Evolutionary conservation across 2,797 vertebrate species (phyloP).

Genomic region (Sebastes hubbsi): DNA sequence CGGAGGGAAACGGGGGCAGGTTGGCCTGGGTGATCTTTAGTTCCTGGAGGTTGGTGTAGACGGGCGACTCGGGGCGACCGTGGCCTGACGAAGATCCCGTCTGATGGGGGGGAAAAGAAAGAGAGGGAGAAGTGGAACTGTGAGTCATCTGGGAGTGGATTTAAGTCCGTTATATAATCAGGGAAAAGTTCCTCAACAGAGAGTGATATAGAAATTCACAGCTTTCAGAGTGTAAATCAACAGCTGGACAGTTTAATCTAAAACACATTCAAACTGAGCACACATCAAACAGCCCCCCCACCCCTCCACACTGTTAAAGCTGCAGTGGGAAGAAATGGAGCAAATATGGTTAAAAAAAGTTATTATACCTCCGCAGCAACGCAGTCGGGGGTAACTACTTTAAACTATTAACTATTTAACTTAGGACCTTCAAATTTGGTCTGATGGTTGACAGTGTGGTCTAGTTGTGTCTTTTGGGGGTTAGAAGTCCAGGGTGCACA

Average conservation of each 20-base stretch:
- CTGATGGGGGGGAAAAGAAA: conserved; percentile 63
- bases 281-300: neutral
- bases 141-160: conserved; percentile 22
- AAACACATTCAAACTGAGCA: neutral
- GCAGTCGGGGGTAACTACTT: too few species aligned
- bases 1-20: conserved; percentile 86
- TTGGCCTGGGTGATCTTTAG: conserved; percentile 93
- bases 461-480: too few species aligned
- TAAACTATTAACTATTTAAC: too few species aligned
- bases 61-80: conserved; percentile 90
- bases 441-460: too few species aligned
- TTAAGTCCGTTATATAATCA: neutral
- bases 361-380: too few species aligned
- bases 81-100: conserved; percentile 87
- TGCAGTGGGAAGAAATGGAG: too few species aligned
- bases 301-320: neutral
- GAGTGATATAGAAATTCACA: neutral
- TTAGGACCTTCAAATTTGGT: too few species aligned
- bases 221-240: conserved; percentile 9
- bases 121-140: neutral
- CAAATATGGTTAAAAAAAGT: too few species aligned
- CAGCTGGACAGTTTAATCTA: neutral
- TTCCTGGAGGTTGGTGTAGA: conserved; percentile 97
- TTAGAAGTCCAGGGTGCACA: too few species aligned
- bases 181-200: neutral